A percentile compares a stretch with the other conserved stretches of the same genome.
phyloP scores from a whole-genome alignment of 2,113 vertebrate genomes.

The Paralichthys olivaceus region DNA sequence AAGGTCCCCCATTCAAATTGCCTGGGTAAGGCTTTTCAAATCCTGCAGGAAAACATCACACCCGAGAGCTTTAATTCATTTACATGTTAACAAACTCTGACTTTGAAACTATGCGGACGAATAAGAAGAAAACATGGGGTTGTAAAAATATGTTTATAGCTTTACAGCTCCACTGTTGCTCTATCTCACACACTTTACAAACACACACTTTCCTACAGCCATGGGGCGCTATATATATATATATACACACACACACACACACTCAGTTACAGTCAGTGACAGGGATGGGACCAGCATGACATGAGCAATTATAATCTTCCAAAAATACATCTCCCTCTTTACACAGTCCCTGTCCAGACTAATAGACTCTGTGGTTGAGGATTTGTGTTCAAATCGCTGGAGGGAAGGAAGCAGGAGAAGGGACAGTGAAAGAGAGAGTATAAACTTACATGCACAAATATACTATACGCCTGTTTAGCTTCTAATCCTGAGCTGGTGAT shows the following conservation, averaged over 20 bases:
- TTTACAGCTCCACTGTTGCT: slow-evolving; percentile 16
- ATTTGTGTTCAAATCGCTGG: slow-evolving; percentile 48
- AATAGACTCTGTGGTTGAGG: slow-evolving; percentile 46
- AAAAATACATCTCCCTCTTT: slow-evolving; percentile 64
- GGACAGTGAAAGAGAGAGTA: not conserved
- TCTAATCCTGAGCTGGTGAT: slow-evolving; percentile 56
- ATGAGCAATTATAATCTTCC: slow-evolving; percentile 70
- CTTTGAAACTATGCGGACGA: not conserved
- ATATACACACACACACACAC: slow-evolving; percentile 27
- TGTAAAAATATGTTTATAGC: too few relatives aligned
- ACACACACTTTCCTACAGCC: slow-evolving; percentile 3
- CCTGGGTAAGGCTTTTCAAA: not conserved
- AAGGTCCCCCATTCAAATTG: too few relatives aligned
- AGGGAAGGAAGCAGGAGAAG: slow-evolving; percentile 22
- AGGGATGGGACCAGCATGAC: slow-evolving; percentile 56
- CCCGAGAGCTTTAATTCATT: not conserved
- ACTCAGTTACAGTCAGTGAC: slow-evolving; percentile 33
- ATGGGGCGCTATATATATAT: slow-evolving; percentile 25
- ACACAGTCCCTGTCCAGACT: slow-evolving; percentile 42
- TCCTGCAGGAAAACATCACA: not conserved
- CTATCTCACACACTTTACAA: not conserved
- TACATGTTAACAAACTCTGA: not conserved
- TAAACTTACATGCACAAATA: slow-evolving; percentile 16
- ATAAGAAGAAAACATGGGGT: not conserved
- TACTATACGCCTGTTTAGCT: slow-evolving; percentile 12